Conservation (phyloP, 1,140 invertebrate genomes). For the Drosophila baimaii region DNA sequence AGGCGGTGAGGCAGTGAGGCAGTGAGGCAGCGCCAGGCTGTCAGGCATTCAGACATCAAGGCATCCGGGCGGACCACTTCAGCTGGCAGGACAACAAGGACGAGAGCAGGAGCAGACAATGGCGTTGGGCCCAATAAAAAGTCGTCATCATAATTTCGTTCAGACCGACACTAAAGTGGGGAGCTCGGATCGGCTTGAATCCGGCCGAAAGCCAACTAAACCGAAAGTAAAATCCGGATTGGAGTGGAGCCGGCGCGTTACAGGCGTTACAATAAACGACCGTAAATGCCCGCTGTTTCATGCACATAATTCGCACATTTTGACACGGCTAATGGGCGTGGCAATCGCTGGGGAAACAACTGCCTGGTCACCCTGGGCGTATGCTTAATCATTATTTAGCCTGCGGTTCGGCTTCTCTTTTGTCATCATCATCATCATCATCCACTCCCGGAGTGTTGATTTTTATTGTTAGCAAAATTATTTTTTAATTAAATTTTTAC, state of each 20-base stretch:
- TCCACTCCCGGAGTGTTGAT: conserved; percentile 62
- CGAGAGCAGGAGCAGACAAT: conserved; percentile 56
- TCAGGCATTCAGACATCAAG: conserved; percentile 27
- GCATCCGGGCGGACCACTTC: conserved; percentile 46
- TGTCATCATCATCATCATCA: conserved; percentile 31
- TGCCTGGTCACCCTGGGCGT: conserved; percentile 53
- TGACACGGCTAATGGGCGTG: conserved; percentile 68
- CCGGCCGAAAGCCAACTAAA: conserved; percentile 30
- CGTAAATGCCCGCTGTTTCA: conserved; percentile 72
- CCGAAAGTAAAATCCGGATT: conserved; percentile 35
- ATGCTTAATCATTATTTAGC: conserved; percentile 73
- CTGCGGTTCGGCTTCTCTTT: conserved; percentile 40
- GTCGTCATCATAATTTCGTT: conserved; percentile 77
- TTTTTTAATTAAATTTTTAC: conserved; percentile 83
- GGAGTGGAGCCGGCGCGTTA: conserved; percentile 5
- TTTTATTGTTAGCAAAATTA: conserved; percentile 77
- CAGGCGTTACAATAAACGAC: conserved; percentile 52
- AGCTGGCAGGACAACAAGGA: conserved; percentile 57
- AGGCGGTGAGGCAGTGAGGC: not conserved
- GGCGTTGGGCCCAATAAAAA: conserved; percentile 69
- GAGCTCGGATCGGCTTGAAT: conserved; percentile 11
- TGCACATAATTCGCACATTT: conserved; percentile 79
- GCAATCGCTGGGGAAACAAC: conserved; percentile 31
- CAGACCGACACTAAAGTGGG: conserved; percentile 51
- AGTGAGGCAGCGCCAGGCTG: conserved; percentile 1